Base-by-base conservation (phyloP, 2,888 invertebrate genomes). In the Hirtodrosophila histrioides region DNA sequence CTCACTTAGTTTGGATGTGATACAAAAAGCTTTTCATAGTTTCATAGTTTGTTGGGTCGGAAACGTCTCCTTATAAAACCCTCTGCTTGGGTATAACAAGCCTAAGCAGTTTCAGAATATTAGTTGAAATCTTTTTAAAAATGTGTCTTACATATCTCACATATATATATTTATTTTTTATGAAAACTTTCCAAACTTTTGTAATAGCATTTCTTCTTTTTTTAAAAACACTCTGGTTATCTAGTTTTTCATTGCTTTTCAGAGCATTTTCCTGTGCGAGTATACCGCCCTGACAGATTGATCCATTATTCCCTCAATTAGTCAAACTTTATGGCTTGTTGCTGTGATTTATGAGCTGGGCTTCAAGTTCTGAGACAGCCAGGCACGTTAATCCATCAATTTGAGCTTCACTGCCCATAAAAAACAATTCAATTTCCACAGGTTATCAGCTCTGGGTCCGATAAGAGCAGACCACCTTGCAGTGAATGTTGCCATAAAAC, bases 261-360 rank as follows among this genome's bases (percentile, higher is more conserved):
- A 31, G 31, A 6, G 3, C 7, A 31, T 31, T 31, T 31, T 31
- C 9, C 9, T 27, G 3, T n/a, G n/a, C n/a, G n/a, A n/a, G n/a
- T 33, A 4, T 10, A n/a, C 3, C 9, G 4, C 2, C 36, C 33
- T 27, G 23, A 29, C 24, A 37, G 37, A 39, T 44, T 53, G 40
- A 46, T 1, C 48, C 62, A 56, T 49, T 62, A 49, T 43, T 37
- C 58, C 54, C 67, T 66, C 64, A 71, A 77, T 78, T 78, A 76
- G 73, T 63, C 48, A 46, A 58, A 45, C 50, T 61, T 69, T 51
- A 66, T 56, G 66, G 61, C 35, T 43, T 49, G 9, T 53, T 43
- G 41, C 57, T 44, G 69, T 81, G 72, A 72, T 81, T 78, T 78
- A 78, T 78, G 65, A 27, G 44, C 44, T 39, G n/a, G 5, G 12